Evolutionary conservation across 2,888 invertebrate genomes (phyloP).

Genomic region (Platypus cylindrus): DNA sequence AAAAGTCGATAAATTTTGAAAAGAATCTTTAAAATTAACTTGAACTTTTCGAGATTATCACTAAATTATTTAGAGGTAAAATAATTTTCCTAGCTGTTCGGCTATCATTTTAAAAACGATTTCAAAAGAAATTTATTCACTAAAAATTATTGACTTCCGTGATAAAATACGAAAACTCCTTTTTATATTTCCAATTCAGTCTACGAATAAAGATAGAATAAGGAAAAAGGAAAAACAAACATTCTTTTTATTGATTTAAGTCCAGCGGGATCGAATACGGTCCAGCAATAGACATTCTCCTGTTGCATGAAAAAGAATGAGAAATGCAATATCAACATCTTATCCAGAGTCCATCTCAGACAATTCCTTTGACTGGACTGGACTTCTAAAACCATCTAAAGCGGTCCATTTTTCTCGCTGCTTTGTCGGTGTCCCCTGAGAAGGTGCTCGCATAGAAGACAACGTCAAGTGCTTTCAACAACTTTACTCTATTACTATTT

Average conservation of each 20-base stretch:
- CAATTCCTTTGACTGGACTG: conserved; percentile 32
- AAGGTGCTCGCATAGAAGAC: conserved; percentile 14
- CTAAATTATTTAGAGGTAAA: too few relatives aligned
- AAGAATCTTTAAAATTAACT: too few relatives aligned
- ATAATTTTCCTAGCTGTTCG: too few relatives aligned
- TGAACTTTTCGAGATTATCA: too few relatives aligned
- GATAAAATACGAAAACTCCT: too few relatives aligned
- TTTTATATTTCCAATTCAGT: too few relatives aligned
- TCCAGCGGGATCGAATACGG: conserved; percentile 14
- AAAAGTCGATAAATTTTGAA: too few relatives aligned
- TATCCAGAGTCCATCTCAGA: conserved; percentile 29
- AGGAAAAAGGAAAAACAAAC: conserved; percentile 16
- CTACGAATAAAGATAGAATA: conserved; percentile 1
- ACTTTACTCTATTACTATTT: conserved; percentile 28
- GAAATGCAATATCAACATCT: conserved; percentile 38
- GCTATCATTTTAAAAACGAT: too few relatives aligned
- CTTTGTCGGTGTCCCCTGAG: conserved; percentile 25
- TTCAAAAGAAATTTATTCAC: too few relatives aligned
- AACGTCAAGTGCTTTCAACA: conserved; percentile 29
- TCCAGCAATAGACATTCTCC: conserved; percentile 26
- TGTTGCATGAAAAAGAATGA: conserved; percentile 39
- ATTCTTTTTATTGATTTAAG: conserved; percentile 16
- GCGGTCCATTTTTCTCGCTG: conserved; percentile 30
- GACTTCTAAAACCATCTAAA: conserved; percentile 28
- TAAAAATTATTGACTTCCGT: too few relatives aligned